Conservation (phyloP, 2,113 vertebrate species). For the Illadopsis cleaveri region DNA sequence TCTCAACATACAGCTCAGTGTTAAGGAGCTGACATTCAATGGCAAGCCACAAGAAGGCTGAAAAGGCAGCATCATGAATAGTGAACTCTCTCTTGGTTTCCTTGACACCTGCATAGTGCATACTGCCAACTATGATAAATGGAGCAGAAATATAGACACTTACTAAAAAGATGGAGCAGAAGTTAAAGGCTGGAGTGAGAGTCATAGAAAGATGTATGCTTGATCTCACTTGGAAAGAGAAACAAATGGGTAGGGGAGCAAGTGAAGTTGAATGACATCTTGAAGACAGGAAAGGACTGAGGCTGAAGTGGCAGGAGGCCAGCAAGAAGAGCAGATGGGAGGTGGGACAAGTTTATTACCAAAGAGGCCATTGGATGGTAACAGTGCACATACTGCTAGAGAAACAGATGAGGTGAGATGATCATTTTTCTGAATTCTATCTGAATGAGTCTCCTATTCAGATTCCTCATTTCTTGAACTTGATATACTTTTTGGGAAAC, state of each 20-base stretch:
- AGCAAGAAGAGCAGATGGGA: conserved; percentile 75
- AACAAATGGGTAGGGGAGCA: conserved; percentile 49
- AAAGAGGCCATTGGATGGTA: conserved; percentile 57
- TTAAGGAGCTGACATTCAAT: conserved; percentile 15
- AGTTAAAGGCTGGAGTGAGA: conserved; percentile 51
- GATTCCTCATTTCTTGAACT: conserved; percentile 4
- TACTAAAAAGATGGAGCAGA: conserved; percentile 60
- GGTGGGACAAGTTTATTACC: conserved; percentile 65
- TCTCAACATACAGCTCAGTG: neutral
- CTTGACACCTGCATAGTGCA: conserved; percentile 56
- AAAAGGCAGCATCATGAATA: conserved; percentile 47
- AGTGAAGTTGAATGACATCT: conserved; percentile 62
- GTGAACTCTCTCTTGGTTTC: conserved; percentile 56
- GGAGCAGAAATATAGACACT: conserved; percentile 69
- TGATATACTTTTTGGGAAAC: conserved; percentile 13
- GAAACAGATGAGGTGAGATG: conserved; percentile 44
- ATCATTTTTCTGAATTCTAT: conserved; percentile 45
- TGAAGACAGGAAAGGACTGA: conserved; percentile 66
- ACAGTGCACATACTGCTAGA: conserved; percentile 58
- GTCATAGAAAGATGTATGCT: conserved; percentile 47
- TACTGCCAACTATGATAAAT: conserved; percentile 65
- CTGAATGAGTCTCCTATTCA: neutral
- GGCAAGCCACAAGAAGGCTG: conserved; percentile 8
- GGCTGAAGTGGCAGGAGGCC: conserved; percentile 60
- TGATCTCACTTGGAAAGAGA: conserved; percentile 67